Conservation (phyloP, 2,113 vertebrate genomes). For the Oxygymnocypris stewartii region DNA sequence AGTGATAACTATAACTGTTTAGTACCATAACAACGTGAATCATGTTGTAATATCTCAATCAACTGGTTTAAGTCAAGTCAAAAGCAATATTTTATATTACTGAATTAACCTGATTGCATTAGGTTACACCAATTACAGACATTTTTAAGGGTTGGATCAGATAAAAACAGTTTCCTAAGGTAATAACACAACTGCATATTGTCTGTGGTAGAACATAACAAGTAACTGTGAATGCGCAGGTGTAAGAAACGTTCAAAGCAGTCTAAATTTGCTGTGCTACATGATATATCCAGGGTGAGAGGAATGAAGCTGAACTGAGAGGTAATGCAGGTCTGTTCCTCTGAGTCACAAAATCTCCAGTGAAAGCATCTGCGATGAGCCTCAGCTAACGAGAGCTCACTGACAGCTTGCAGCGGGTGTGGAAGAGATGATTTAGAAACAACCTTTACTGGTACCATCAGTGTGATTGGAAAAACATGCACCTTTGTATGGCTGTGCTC, state of each 20-base stretch:
- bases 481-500: not conserved
- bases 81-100: not conserved
- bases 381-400: slow-evolving; percentile 27
- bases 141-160: not conserved
- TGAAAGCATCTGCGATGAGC: not conserved
- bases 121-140: not conserved
- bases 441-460: slow-evolving; percentile 23
- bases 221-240: not conserved
- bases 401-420: slow-evolving; percentile 5
- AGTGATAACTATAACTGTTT: no score
- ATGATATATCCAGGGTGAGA: not conserved
- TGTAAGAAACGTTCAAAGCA: not conserved
- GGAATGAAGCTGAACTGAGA: slow-evolving; percentile 15
- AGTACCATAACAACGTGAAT: not conserved
- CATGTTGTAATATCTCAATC: not conserved
- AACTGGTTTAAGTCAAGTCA: not conserved
- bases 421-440: slow-evolving; percentile 37
- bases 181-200: not conserved
- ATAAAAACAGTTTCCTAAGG: not conserved
- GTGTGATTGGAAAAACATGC: slow-evolving; percentile 7
- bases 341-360: slow-evolving; percentile 2
- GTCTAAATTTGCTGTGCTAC: not conserved
- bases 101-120: not conserved
- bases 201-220: not conserved
- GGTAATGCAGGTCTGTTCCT: not conserved